These are phyloP conservation scores for Euproctis similis DNA, from an alignment of 2,888 invertebrate genomes.

Conservation along the genomic window DNA sequence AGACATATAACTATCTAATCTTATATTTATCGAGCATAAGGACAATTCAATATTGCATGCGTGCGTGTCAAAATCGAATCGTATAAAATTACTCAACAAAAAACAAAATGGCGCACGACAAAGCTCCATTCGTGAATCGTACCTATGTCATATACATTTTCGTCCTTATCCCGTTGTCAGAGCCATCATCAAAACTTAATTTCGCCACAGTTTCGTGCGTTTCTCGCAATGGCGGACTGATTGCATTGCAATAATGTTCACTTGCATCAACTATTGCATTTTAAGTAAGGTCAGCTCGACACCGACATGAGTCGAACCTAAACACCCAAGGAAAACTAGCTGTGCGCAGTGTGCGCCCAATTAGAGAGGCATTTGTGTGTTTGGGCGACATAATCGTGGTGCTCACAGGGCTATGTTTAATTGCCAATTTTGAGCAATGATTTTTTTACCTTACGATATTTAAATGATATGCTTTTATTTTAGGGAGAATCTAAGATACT, in stretches of 20 bases:
- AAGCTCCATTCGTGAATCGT: conserved; percentile 2
- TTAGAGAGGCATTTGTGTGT: conserved; percentile 36
- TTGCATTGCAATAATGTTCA: conserved; percentile 27
- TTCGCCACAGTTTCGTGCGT: conserved; percentile 23
- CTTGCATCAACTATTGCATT: conserved; percentile 33
- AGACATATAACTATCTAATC: no score
- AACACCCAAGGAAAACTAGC: conserved; percentile 31
- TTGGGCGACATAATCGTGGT: conserved; percentile 23
- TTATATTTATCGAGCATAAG: no score
- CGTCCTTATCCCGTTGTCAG: conserved; percentile 14
- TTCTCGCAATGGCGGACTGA: conserved; percentile 19
- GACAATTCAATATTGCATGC: no score
- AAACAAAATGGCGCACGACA: conserved; percentile 1
- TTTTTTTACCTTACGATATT: no score
- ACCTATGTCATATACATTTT: conserved; percentile 7
- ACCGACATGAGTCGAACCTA: conserved; percentile 23
- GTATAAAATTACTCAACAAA: no score
- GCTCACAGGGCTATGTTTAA: conserved; percentile 7
- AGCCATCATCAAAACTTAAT: conserved; percentile 19
- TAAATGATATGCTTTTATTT: no score
- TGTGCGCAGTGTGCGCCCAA: conserved; percentile 22
- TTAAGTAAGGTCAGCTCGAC: conserved; percentile 32
- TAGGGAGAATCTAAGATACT: no score
- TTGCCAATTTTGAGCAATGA: neutral
- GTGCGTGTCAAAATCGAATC: no score